Conservation (phyloP, 2,113 vertebrate species). For the Etheostoma spectabile region DNA sequence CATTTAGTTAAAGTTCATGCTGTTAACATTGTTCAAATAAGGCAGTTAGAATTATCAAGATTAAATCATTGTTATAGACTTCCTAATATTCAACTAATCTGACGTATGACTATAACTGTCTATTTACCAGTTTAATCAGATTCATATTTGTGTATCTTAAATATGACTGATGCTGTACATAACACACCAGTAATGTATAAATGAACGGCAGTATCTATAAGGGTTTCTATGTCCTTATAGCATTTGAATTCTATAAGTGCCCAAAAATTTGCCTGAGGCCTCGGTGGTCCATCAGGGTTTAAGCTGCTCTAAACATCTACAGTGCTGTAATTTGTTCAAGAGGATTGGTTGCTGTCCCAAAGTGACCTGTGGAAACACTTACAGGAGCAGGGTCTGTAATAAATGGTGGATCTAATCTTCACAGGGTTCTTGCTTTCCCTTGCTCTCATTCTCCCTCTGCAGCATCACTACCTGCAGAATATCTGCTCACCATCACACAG, state of each 20-base stretch:
- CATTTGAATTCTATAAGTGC: conserved; percentile 3
- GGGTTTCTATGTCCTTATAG: not conserved
- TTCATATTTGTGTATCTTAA: not conserved
- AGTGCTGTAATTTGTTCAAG: conserved; percentile 27
- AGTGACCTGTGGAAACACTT: conserved; percentile 42
- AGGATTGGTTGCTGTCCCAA: conserved; percentile 46
- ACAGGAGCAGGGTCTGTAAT: conserved; percentile 30
- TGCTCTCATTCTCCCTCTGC: not conserved
- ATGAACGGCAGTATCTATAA: not conserved
- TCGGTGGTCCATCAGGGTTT: not conserved
- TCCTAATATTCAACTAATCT: not conserved
- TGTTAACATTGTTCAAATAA: not conserved
- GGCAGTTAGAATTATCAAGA: not conserved
- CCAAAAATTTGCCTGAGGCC: conserved; percentile 1
- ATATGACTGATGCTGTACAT: not conserved
- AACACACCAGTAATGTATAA: not conserved
- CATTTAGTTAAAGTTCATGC: not conserved
- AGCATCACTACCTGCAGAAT: conserved; percentile 18
- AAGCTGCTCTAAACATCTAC: conserved; percentile 31
- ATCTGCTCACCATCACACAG: conserved; percentile 2
- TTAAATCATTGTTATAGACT: not conserved
- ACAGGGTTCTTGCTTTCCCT: conserved; percentile 12
- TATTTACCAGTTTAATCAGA: not conserved
- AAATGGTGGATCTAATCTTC: conserved; percentile 44
- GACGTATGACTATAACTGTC: not conserved